Conservation (phyloP, 2,797 vertebrate species). For the Falco rusticolus region DNA sequence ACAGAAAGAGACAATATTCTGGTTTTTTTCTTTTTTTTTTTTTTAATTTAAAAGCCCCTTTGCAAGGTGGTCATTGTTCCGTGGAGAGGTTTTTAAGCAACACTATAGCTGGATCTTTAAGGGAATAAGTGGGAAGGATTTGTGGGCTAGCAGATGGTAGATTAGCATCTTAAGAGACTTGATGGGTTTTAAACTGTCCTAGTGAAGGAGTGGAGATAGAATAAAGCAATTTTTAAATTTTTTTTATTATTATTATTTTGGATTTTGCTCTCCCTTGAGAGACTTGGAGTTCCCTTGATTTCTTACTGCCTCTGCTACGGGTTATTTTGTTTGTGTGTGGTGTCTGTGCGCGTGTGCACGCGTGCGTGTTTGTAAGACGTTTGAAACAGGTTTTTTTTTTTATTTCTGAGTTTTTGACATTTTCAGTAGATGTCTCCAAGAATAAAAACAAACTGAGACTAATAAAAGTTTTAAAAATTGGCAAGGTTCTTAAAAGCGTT, state of each 20-base stretch:
- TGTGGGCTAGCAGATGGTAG: slow-evolving; percentile 43
- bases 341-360: background rate
- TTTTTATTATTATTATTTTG: background rate
- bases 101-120: background rate
- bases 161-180: slow-evolving; percentile 46
- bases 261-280: background rate
- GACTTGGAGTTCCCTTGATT: background rate
- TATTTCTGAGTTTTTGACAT: background rate
- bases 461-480: slow-evolving; percentile 3
- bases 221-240: background rate
- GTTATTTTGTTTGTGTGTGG: background rate
- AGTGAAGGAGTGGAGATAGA: slow-evolving; percentile 30
- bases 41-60: background rate
- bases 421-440: slow-evolving; percentile 2
- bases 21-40: no score
- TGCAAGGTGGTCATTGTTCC: background rate
- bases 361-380: background rate
- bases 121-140: slow-evolving; percentile 46
- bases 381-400: background rate
- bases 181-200: slow-evolving; percentile 28
- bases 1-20: background rate
- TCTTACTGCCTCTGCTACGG: background rate
- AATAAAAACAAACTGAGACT: slow-evolving; percentile 14
- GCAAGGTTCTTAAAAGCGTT: slow-evolving; percentile 2
- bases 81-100: background rate